Conservation (phyloP, 2,113 vertebrate species). For the Urocynchramus pylzowi region DNA sequence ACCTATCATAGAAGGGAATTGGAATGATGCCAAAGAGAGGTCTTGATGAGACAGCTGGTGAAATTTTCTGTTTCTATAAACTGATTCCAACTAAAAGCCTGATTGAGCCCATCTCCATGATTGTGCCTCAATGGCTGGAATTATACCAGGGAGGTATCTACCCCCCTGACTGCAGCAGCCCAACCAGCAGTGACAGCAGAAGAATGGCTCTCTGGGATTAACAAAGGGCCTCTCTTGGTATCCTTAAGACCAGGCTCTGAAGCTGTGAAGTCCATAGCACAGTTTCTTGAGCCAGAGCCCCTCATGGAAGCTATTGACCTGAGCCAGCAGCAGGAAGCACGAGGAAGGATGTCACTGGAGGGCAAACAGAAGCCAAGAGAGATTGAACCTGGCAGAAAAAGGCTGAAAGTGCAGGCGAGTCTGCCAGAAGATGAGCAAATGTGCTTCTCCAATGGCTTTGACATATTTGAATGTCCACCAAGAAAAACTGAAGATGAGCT, state of each 20-base stretch:
- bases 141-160: slow-evolving; percentile 97
- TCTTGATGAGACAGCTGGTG: slow-evolving; percentile 86
- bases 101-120: slow-evolving; percentile 92
- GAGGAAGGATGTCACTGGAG: neutral
- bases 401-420: neutral
- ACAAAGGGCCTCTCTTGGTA: slow-evolving; percentile 89
- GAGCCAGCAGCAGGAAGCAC: neutral
- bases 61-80: slow-evolving; percentile 95
- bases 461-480: slow-evolving; percentile 77
- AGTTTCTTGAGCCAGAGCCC: slow-evolving; percentile 47
- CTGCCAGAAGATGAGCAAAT: slow-evolving; percentile 12
- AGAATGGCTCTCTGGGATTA: slow-evolving; percentile 86
- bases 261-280: slow-evolving; percentile 23
- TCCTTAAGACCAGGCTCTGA: slow-evolving; percentile 88
- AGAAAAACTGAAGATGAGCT: slow-evolving; percentile 94
- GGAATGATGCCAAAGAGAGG: slow-evolving; percentile 93
- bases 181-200: slow-evolving; percentile 83
- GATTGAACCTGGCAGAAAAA: neutral
- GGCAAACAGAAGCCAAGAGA: slow-evolving; percentile 52
- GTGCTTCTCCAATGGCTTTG: slow-evolving; percentile 78
- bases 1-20: no score
- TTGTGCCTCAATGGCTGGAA: slow-evolving; percentile 91
- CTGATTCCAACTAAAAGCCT: slow-evolving; percentile 86
- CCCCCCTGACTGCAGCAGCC: slow-evolving; percentile 84
- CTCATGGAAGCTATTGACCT: neutral